Base-by-base conservation (phyloP, 2,797 vertebrate species). In the Tragopan temminckii region DNA sequence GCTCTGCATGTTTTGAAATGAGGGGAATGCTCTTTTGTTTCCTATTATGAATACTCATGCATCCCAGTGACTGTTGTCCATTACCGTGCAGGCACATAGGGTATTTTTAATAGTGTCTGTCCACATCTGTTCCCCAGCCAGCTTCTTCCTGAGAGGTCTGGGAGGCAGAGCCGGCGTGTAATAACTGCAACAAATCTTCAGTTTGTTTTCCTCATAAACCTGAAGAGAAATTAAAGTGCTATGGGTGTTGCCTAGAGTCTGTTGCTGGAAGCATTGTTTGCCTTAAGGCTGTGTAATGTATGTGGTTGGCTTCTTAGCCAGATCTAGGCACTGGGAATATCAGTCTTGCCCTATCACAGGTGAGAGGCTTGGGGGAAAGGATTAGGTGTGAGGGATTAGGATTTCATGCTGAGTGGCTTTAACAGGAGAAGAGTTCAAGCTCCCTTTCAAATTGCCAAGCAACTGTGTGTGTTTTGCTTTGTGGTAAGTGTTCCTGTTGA, bases 261-360 rank as follows among this genome's bases (percentile, higher is more conserved):
- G n/a, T 19, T 78, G 53, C 27, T 40, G 43, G n/a, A n/a, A 31
- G 29, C 31, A 25, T 38, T 0, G 0, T 59, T 91, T 7, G 27
- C 10, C 14, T 59, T 23, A 19, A 36, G 0, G 0, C 29, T 42
- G 14, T 0, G 1, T 14, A 31, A n/a, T 2, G 4, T 13, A 0
- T 0, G 1, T 19, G 10, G 59, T 33, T 40, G 53, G 24, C 9
- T 80, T 52, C 40, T 78, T 27, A 16, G 69, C 24, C 17, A 8
- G 0, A 0, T 43, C 4, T 16, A 69, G 35, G 50, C 23, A 7
- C 2, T 3, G 70, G 33, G 19, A 42, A 4, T 42, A 20, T 20
- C 14, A 1, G 4, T 42, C 20, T 42, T 52, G 23, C 11, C 55
- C 50, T 31, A 46, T 25, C 6, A 0, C 3, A 35, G 58, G 4